Conservation (phyloP, 2,797 vertebrate genomes). For the Pelochelys cantorii region DNA sequence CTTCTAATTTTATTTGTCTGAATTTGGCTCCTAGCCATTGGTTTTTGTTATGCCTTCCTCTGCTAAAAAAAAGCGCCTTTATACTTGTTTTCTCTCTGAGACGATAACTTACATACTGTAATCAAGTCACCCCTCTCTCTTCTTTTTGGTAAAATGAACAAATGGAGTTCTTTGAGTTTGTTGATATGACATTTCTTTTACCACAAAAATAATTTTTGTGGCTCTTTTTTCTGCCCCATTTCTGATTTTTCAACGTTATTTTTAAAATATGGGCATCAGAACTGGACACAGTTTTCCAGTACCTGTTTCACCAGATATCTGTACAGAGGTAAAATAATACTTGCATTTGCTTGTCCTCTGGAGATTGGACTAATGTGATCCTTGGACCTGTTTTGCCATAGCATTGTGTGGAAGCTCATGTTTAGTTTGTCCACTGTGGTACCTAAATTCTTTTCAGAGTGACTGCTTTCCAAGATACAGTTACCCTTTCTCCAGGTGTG, state of each 20-base stretch:
- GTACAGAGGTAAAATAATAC: not conserved
- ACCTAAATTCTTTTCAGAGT: not conserved
- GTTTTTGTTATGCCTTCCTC: not conserved
- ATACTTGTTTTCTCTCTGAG: not conserved
- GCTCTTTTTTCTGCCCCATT: not conserved
- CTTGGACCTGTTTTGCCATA: no score
- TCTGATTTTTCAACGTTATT: not conserved
- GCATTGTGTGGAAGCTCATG: not conserved
- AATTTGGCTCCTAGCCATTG: not conserved
- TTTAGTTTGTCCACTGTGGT: not conserved
- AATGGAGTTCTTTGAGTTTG: not conserved
- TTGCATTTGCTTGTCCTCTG: not conserved
- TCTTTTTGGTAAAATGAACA: not conserved
- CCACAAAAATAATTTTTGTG: not conserved
- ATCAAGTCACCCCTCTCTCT: not conserved
- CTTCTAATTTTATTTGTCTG: not conserved
- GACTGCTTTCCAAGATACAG: not conserved
- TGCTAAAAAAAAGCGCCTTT: not conserved
- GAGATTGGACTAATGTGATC: no score
- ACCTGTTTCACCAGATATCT: not conserved
- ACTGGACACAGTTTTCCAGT: not conserved
- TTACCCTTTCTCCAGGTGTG: not conserved
- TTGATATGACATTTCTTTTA: not conserved
- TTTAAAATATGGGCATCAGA: not conserved
- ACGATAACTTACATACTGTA: not conserved